A percentile compares a stretch with the other conserved stretches of the same genome.
phyloP scores from a whole-genome alignment of 2,888 invertebrate species.

The Scaeva pyrastri region DNA sequence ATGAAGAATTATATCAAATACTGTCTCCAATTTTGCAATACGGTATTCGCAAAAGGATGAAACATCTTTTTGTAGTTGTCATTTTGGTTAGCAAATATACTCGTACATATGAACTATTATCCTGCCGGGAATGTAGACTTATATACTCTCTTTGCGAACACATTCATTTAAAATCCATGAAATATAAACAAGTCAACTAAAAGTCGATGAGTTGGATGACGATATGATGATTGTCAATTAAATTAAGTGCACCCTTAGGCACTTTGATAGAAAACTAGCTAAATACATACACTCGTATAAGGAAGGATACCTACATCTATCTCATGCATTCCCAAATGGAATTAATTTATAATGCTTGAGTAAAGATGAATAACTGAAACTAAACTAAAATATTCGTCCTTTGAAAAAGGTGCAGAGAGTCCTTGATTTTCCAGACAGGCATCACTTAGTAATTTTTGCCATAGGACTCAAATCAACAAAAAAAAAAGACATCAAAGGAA shows the following conservation, averaged over 20 bases:
- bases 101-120: conserved; percentile 62
- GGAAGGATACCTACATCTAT: too few relatives aligned
- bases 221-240: conserved; percentile 81
- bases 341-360: conserved; percentile 64
- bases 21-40: neutral
- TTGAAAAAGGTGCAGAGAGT: conserved; percentile 7
- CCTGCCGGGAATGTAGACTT: neutral
- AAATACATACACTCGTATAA: conserved; percentile 28
- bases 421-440: conserved; percentile 28
- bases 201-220: conserved; percentile 63
- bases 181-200: conserved; percentile 59
- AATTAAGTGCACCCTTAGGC: conserved; percentile 84
- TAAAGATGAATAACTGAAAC: conserved; percentile 18
- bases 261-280: conserved; percentile 68
- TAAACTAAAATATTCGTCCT: neutral
- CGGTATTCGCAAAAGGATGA: conserved; percentile 16
- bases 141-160: neutral
- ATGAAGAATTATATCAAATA: neutral
- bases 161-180: conserved; percentile 25
- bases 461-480: neutral
- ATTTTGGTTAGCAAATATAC: conserved; percentile 56
- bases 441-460: conserved; percentile 8
- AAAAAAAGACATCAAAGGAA: conserved; percentile 20
- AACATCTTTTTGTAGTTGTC: conserved; percentile 50
- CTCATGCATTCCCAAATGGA: conserved; percentile 27